Conservation (phyloP, 2,113 vertebrate species). For the Cercopithecus mona region DNA sequence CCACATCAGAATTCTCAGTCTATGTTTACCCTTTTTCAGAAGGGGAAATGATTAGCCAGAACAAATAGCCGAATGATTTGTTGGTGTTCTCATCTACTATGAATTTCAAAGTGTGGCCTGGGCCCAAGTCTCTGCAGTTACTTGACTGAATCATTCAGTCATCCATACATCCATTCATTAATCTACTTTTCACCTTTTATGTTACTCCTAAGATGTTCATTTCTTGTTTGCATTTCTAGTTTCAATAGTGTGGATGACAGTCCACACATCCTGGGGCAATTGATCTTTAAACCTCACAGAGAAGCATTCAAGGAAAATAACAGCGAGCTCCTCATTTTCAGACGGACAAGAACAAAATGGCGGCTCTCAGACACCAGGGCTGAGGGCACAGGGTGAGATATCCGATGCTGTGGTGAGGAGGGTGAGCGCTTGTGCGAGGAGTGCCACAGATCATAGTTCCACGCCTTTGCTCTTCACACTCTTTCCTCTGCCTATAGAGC, state of each 20-base stretch:
- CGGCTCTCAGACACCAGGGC: rapidly evolving
- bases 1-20: neutral
- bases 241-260: neutral
- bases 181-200: no score
- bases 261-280: rapidly evolving
- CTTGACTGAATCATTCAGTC: neutral
- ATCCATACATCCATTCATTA: neutral
- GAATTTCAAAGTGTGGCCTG: neutral
- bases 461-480: neutral
- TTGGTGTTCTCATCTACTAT: neutral
- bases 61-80: neutral
- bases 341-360: neutral
- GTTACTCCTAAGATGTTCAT: neutral
- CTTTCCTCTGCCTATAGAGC: neutral
- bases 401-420: rapidly evolving
- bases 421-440: neutral
- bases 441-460: no score
- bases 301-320: neutral
- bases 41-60: neutral
- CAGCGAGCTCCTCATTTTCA: neutral
- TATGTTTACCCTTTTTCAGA: neutral
- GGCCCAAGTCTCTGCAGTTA: neutral
- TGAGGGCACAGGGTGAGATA: rapidly evolving
- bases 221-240: neutral
- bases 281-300: neutral